Evolutionary conservation across 2,888 invertebrate genomes (phyloP).

Genomic region (Drosophila peninsularis): DNA sequence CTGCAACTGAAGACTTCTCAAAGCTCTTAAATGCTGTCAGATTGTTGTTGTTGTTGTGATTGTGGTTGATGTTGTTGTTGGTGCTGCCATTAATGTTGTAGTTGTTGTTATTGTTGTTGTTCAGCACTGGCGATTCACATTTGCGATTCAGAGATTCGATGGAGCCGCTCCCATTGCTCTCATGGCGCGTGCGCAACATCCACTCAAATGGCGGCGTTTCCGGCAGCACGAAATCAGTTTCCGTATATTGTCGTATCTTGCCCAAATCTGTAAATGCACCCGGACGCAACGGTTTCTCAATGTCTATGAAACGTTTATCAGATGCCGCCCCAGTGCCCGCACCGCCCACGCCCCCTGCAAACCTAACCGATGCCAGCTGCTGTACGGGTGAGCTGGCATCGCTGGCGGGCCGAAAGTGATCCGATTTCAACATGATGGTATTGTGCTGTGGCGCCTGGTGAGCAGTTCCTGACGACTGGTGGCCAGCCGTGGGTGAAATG

Average conservation of each 20-base stretch:
- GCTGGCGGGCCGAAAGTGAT: constrained; percentile 89
- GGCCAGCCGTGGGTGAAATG: constrained; percentile 90
- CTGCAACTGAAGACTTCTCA: constrained; percentile 58
- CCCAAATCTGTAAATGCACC: constrained; percentile 91
- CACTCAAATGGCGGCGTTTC: constrained; percentile 89
- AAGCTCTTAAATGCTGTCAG: constrained; percentile 77
- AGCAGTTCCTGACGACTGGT: constrained; percentile 82
- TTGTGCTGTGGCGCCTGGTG: constrained; percentile 85
- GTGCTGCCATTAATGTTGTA: constrained; percentile 56
- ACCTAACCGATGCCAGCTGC: constrained; percentile 86
- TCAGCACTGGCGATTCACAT: constrained; percentile 66
- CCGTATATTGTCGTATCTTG: constrained; percentile 86
- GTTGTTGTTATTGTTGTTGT: constrained; percentile 51
- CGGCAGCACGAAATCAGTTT: constrained; percentile 86
- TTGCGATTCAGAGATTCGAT: constrained; percentile 78
- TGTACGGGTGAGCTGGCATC: constrained; percentile 45
- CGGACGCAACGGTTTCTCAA: constrained; percentile 90
- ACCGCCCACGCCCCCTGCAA: constrained; percentile 83
- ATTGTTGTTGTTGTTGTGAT: constrained; percentile 73
- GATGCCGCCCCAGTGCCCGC: constrained; percentile 56
- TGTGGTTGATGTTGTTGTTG: constrained; percentile 61
- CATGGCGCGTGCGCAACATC: constrained; percentile 81
- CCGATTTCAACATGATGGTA: constrained; percentile 94
- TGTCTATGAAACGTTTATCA: constrained; percentile 89
- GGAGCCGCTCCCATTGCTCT: constrained; percentile 74